Evolutionary conservation across 2,888 invertebrate species (phyloP), one percentile per base, ranked within the genome.

Genomic region (Drosophila colorata): DNA sequence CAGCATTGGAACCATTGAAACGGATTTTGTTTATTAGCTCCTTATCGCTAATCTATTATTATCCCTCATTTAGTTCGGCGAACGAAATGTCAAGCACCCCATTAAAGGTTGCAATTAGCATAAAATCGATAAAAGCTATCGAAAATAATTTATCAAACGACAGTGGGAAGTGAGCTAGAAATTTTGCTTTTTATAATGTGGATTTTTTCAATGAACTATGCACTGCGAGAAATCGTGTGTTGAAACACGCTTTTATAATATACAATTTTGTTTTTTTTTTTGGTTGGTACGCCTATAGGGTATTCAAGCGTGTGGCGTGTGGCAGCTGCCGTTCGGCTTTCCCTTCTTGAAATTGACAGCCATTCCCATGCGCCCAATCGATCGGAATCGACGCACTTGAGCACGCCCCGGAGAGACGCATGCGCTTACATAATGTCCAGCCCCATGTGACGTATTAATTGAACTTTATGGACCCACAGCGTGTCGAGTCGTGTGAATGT

Each of bases 371-470:
- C 47, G 56, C 35, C 43, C 57, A 53, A 61, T 63, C 31, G 58
- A 44, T 64, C 37, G 41, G 16, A 9, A 59, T 63, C 49, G 37
- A 59, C 28, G 55, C 41, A 46, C 38, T 46, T 33, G 56, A 38
- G 25, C 33, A 14, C 33, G 38, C 38, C 51, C 11, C 18, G 28
- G 28, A 7, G 28, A 14, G 37, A 37, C 20, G 38, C n/a, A 20
- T 37, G 7, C 18, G 33, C 53, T 78, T 81, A 59, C 67, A 61
- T 58, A 85, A 80, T 69, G 56, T 66, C 57, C 41, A 46, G 71
- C 55, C 43, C 31, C 55, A 37, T 69, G 73, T 81, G 84, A 86
- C 87, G 87, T 82, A 80, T 80, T 86, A 80, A 86, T 80, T 86
- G 77, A 83, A 66, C 82, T 69, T 72, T 78, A 58, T 64, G 55